Conservation (phyloP, 2,888 invertebrate species). For the Steinernema hermaphroditum region DNA sequence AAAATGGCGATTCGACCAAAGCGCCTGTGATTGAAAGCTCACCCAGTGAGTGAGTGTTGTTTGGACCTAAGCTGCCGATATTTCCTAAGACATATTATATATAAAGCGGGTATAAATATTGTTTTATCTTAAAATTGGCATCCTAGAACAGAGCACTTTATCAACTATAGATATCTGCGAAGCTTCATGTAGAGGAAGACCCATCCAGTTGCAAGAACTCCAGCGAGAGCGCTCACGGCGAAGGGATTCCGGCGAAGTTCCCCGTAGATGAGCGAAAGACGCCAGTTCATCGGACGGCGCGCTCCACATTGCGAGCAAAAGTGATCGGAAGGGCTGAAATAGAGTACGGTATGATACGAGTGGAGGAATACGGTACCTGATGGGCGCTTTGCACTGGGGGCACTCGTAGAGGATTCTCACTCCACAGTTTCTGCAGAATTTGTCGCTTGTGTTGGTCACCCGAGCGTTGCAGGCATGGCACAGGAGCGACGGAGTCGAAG, state of each 20-base stretch:
- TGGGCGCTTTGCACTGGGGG: background rate
- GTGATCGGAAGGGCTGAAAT: conserved; percentile 7
- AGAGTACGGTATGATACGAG: background rate
- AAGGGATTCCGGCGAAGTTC: conserved; percentile 12
- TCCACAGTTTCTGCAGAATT: conserved; percentile 18
- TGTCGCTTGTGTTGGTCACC: background rate
- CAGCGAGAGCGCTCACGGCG: conserved; percentile 4
- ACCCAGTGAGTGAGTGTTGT: background rate
- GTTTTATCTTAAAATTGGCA: too few relatives aligned
- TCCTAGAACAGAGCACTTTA: too few relatives aligned
- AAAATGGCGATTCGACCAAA: background rate
- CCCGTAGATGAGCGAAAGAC: conserved; percentile 3
- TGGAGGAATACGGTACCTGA: background rate
- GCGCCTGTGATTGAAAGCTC: background rate
- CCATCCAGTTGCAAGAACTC: background rate
- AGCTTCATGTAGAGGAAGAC: background rate
- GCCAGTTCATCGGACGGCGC: conserved; percentile 9
- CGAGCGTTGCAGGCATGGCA: conserved; percentile 7
- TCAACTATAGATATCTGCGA: background rate
- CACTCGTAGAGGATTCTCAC: conserved; percentile 10
- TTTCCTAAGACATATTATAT: background rate
- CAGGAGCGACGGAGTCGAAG: background rate
- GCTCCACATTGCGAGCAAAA: background rate
- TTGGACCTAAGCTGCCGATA: background rate
- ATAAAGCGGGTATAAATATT: conserved; percentile 3